Percentiles rank a stretch among this genome's conserved stretches.
phyloP scores from a whole-genome alignment of 1,140 invertebrate species.

The Drosophila repletoides region DNA sequence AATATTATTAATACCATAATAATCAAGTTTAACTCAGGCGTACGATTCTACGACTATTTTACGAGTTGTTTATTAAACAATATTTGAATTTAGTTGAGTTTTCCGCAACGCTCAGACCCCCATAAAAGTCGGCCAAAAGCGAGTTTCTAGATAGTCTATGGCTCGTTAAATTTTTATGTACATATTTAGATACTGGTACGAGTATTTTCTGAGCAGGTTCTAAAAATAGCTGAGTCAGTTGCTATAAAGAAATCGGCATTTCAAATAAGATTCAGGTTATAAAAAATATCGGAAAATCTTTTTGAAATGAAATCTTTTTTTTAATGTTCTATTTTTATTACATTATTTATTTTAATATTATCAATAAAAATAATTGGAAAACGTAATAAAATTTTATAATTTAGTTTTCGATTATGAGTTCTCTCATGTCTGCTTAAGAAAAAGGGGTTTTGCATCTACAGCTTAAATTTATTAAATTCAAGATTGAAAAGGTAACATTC shows the following conservation, averaged over 20 bases:
- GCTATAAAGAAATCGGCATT: conserved; percentile 8
- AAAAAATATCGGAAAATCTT: too few species aligned
- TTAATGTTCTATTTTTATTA: too few species aligned
- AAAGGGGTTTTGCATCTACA: too few species aligned
- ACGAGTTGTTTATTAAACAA: conserved; percentile 63
- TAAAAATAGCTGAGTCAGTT: conserved; percentile 53
- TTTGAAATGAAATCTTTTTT: too few species aligned
- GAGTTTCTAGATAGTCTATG: conserved; percentile 28
- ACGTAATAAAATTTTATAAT: too few species aligned
- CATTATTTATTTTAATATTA: too few species aligned
- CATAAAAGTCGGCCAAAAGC: conserved; percentile 9
- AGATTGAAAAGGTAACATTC: too few species aligned
- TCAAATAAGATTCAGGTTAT: conserved; percentile 9
- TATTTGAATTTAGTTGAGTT: conserved; percentile 54
- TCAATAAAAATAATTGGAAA: too few species aligned
- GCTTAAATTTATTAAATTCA: too few species aligned
- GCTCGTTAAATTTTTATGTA: conserved; percentile 57
- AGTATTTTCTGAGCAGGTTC: conserved; percentile 19
- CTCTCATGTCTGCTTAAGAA: too few species aligned
- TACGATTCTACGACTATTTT: conserved; percentile 10
- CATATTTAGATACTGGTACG: too few species aligned
- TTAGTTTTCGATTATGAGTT: too few species aligned
- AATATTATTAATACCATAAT: conserved; percentile 27
- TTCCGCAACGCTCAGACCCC: conserved; percentile 48
- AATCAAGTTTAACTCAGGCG: conserved; percentile 26